Base-by-base conservation (phyloP, 1,140 invertebrate species). In the Ceratitis capitata region DNA sequence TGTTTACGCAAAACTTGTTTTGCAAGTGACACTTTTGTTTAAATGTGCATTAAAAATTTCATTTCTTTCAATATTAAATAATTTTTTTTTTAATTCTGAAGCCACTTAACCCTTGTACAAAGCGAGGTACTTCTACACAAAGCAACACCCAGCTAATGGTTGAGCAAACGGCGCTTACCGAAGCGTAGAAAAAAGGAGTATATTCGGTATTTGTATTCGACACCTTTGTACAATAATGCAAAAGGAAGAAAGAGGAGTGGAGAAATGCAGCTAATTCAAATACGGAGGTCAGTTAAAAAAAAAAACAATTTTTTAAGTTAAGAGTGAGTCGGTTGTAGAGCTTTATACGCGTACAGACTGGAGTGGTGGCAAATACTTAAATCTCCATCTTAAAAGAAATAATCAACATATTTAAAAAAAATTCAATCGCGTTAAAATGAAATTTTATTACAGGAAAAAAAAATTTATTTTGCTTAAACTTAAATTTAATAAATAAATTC, bases 11-110 rank as follows among this genome's bases (percentile, higher is more conserved):
- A 78, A 78, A 78, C 42, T 78, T 47, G 39, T 78, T 47, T 78
- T 78, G 69, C 69, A 78, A 78, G 69, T 78, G 69, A 78, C 69
- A 78, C 39, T 39, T 78, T 78, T 78, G 69, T 78, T 78, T 78
- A 78, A 78, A 78, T 78, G 69, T 35, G 69, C 69, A 78, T 78
- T 78, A 78, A 42, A 78, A 42, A 78, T 45, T 78, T 78, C 39
- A 45, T 45, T 32, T 45, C 51, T 53, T 51, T 53, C 23, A 12
- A 32, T 61, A 12, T n/a, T 61, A 45, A 9, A 0, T 42, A 16
- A 45, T 35, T 26, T 35, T n/a, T n/a, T 47, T 78, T 45, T 78
- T 78, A 3, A 78, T 78, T 78, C 26, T 26, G n/a, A 78, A 23
- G 69, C 69, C 69, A 78, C 69, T 78, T 78, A 78, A 47, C n/a